Evolutionary conservation across 2,113 vertebrate genomes (phyloP).

Genomic region (Passer montanus): DNA sequence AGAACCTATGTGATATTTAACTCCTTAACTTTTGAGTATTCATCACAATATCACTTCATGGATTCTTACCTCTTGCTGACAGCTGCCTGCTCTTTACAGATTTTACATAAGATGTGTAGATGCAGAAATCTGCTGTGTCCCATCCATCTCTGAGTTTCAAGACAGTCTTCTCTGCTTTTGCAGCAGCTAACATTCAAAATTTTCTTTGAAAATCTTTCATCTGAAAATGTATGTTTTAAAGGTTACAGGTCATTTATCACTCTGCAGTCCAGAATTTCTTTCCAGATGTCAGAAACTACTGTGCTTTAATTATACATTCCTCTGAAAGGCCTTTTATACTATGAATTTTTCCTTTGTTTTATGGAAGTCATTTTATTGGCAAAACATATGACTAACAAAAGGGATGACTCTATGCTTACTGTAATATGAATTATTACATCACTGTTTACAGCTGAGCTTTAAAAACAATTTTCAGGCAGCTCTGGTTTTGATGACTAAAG

Average conservation of each 20-base stretch:
- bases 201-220: background rate
- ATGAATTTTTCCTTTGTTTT: background rate
- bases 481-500: slow-evolving; percentile 5
- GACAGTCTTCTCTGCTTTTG: background rate
- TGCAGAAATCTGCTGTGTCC: background rate
- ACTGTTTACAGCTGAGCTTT: slow-evolving; percentile 1
- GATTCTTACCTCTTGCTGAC: background rate
- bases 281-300: background rate
- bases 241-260: background rate
- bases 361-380: background rate
- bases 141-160: background rate
- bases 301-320: background rate
- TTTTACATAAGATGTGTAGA: background rate
- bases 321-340: background rate
- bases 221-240: background rate
- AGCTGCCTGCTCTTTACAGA: background rate
- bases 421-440: slow-evolving; percentile 17
- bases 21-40: background rate
- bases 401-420: background rate
- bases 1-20: background rate
- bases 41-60: background rate
- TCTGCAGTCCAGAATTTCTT: background rate
- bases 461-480: background rate
- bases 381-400: slow-evolving; percentile 39
- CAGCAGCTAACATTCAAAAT: background rate